Evolutionary conservation across 2,797 vertebrate species (phyloP).

Genomic region (Borostomias antarcticus): DNA sequence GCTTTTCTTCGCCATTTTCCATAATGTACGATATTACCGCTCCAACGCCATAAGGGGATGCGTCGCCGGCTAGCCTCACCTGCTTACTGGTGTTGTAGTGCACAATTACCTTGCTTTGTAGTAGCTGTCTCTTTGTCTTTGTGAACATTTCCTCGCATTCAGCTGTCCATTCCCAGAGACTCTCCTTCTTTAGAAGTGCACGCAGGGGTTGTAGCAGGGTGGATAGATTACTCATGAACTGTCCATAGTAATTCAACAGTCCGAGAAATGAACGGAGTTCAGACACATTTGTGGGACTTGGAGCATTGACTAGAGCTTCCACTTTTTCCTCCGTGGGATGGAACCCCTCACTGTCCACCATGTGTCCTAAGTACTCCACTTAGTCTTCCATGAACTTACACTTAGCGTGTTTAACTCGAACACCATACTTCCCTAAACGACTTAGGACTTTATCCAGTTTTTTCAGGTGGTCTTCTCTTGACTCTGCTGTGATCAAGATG

Average conservation of each 20-base stretch:
- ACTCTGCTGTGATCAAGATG: slow-evolving; percentile 17
- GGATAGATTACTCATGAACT: slow-evolving; percentile 13
- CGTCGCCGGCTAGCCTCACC: slow-evolving; percentile 17
- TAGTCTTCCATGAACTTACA: slow-evolving; percentile 20
- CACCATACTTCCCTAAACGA: neutral
- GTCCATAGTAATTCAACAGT: slow-evolving; percentile 17
- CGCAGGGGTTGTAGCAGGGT: neutral
- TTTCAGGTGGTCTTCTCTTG: slow-evolving; percentile 12
- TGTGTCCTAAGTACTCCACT: slow-evolving; percentile 19
- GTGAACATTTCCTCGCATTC: neutral
- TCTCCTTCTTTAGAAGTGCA: neutral
- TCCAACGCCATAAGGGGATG: slow-evolving; percentile 4
- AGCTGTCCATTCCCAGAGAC: neutral
- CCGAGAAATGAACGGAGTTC: slow-evolving; percentile 6
- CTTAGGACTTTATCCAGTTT: slow-evolving; percentile 26
- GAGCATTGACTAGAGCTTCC: slow-evolving; percentile 4
- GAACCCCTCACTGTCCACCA: slow-evolving; percentile 8
- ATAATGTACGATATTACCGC: slow-evolving; percentile 9
- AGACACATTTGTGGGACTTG: slow-evolving; percentile 1
- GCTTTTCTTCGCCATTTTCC: neutral
- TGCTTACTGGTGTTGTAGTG: slow-evolving; percentile 13
- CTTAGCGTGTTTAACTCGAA: slow-evolving; percentile 10
- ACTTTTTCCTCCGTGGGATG: slow-evolving; percentile 17
- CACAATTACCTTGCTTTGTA: neutral
- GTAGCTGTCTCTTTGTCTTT: neutral